Evolutionary conservation across 2,797 vertebrate genomes (phyloP).

Genomic region (Melanogrammus aeglefinus): DNA sequence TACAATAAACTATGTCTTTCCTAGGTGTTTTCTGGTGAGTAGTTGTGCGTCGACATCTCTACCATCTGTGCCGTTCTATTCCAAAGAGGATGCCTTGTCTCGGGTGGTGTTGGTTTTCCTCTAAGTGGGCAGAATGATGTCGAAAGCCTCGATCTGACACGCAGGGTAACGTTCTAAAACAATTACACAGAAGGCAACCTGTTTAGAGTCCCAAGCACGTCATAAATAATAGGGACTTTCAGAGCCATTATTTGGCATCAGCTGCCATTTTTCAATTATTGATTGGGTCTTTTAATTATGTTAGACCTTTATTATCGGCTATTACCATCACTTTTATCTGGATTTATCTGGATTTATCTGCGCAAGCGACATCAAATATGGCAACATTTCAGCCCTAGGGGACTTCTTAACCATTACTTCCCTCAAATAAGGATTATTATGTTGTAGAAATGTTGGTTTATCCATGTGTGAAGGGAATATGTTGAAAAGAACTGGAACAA

Average conservation of each 20-base stretch:
- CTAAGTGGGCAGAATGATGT: background rate
- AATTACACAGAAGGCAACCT: background rate
- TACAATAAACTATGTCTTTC: background rate
- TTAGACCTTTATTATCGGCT: background rate
- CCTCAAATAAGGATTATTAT: background rate
- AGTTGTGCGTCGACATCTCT: background rate
- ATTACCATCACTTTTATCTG: slow-evolving; percentile 17
- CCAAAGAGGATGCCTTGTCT: background rate
- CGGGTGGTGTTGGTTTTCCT: background rate
- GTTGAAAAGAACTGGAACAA: background rate
- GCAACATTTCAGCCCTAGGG: slow-evolving; percentile 3
- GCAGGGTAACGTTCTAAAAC: background rate
- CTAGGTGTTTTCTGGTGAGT: background rate
- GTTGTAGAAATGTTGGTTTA: background rate
- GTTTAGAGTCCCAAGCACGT: background rate
- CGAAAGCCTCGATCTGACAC: background rate
- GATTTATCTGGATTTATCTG: slow-evolving; percentile 22
- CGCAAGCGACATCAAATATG: slow-evolving; percentile 25
- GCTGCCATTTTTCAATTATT: slow-evolving; percentile 19
- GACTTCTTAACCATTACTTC: background rate
- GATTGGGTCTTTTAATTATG: slow-evolving; percentile 29
- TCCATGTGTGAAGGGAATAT: background rate
- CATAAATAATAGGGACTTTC: background rate
- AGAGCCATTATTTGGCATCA: slow-evolving; percentile 6
- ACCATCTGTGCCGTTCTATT: background rate